These are phyloP conservation scores for Polyploca ridens DNA, from an alignment of 2,888 invertebrate genomes.

Conservation along the genomic window DNA sequence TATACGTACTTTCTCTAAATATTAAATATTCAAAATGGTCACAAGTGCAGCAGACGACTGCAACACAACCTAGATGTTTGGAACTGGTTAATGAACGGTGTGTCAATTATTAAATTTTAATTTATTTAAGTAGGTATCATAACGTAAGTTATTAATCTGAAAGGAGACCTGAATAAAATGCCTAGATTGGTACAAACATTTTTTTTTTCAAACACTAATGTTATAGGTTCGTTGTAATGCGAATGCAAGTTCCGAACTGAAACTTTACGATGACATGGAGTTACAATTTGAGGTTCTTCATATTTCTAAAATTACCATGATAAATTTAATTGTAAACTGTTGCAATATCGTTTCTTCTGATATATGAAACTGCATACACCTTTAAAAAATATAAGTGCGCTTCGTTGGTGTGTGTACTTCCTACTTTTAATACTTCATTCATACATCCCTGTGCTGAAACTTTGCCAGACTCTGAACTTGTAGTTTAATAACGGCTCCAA, in stretches of 20 bases:
- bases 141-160: no score
- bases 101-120: neutral
- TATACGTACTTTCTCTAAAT: slow-evolving; percentile 1
- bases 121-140: no score
- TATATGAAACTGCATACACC: neutral
- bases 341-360: no score
- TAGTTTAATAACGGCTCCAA: slow-evolving; percentile 44
- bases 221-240: no score
- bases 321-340: no score
- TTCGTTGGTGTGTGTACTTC: neutral
- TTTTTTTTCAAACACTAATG: no score
- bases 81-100: neutral
- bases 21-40: slow-evolving; percentile 4
- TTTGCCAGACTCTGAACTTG: slow-evolving; percentile 48
- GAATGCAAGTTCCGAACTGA: no score
- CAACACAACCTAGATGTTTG: neutral
- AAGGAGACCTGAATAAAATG: no score
- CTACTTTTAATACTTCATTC: slow-evolving; percentile 24
- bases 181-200: no score
- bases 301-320: no score
- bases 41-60: neutral
- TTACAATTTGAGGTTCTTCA: no score
- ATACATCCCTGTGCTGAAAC: slow-evolving; percentile 45
- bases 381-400: neutral
- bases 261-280: no score